These are phyloP conservation scores for Lydus trimaculatus DNA, from an alignment of 2,888 invertebrate species.

Conservation along the genomic window DNA sequence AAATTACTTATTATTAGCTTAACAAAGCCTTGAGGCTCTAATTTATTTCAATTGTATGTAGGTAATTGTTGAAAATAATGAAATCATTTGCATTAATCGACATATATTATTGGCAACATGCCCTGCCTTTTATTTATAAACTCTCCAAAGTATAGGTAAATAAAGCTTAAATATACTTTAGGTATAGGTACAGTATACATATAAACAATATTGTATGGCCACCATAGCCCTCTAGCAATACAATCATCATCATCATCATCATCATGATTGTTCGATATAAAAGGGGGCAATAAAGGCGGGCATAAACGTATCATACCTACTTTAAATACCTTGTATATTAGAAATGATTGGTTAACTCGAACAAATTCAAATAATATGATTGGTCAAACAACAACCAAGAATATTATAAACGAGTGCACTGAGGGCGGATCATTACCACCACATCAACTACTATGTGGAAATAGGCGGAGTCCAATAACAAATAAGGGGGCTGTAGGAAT, in stretches of 20 bases:
- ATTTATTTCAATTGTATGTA: too few species aligned
- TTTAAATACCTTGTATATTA: slow-evolving; percentile 26
- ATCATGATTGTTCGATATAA: slow-evolving; percentile 50
- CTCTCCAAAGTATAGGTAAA: too few species aligned
- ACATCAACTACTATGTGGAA: slow-evolving; percentile 35
- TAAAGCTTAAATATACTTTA: slow-evolving; percentile 7
- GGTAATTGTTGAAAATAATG: too few species aligned
- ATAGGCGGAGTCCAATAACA: slow-evolving; percentile 42
- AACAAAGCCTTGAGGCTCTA: too few species aligned
- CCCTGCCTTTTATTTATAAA: too few species aligned
- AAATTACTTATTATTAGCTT: too few species aligned
- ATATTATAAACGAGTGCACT: slow-evolving; percentile 47
- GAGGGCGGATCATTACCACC: slow-evolving; percentile 39
- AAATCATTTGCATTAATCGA: too few species aligned
- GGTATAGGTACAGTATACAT: slow-evolving; percentile 16
- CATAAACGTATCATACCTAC: slow-evolving; percentile 36
- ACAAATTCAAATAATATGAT: slow-evolving; percentile 32
- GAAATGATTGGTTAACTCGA: slow-evolving; percentile 37
- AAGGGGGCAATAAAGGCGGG: slow-evolving; percentile 42
- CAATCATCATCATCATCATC: slow-evolving; percentile 38
- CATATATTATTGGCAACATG: too few species aligned
- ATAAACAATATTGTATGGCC: slow-evolving; percentile 44
- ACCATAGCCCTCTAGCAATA: slow-evolving; percentile 44
- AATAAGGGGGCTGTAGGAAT: slow-evolving; percentile 49
- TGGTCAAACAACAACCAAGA: slow-evolving; percentile 41